Evolutionary conservation across 2,888 invertebrate species (phyloP).

Genomic region (Spodoptera picta): DNA sequence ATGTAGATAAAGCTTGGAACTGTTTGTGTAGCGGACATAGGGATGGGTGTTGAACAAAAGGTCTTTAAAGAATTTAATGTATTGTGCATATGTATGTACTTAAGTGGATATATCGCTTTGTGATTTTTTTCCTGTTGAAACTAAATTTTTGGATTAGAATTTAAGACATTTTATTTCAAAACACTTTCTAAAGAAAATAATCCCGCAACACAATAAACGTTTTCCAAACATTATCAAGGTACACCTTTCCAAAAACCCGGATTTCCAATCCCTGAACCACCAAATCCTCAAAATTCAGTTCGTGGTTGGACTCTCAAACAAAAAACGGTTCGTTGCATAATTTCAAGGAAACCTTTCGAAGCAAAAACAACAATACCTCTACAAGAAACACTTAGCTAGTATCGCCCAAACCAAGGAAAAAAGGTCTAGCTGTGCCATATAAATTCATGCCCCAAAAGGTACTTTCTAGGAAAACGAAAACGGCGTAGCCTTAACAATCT

Average conservation of each 20-base stretch:
- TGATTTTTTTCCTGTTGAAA: no score
- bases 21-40: no score
- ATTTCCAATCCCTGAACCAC: constrained; percentile 6
- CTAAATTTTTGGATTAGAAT: no score
- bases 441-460: constrained; percentile 66
- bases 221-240: background rate
- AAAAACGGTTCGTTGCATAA: constrained; percentile 36
- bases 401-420: constrained; percentile 41
- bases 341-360: constrained; percentile 20
- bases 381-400: constrained; percentile 43
- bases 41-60: no score
- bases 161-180: no score
- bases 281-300: constrained; percentile 22
- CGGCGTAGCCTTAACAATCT: constrained; percentile 57
- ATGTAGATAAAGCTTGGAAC: no score
- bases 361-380: constrained; percentile 38
- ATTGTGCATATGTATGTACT: no score
- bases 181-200: no score
- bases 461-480: constrained; percentile 58
- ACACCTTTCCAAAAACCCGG: background rate
- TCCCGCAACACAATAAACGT: no score
- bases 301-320: constrained; percentile 15
- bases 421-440: constrained; percentile 57
- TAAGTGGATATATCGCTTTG: no score
- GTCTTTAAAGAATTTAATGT: no score